Evolutionary conservation across 2,797 vertebrate species (phyloP), one percentile per base, ranked within the genome.

Genomic region (Cygnus olor): DNA sequence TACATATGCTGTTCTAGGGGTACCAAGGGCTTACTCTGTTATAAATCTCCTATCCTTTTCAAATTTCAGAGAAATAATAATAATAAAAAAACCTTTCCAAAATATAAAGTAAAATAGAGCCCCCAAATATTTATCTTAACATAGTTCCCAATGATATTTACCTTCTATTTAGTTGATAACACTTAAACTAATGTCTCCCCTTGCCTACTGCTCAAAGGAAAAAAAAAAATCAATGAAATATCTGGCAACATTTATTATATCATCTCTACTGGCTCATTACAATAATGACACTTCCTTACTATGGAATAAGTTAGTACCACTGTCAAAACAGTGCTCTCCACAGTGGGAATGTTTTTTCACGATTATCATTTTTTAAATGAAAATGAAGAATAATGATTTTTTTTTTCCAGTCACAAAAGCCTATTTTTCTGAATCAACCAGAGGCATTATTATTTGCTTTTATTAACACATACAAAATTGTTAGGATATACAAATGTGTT

Each of bases 401-500:
- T 83, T 58, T 60, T 88, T 84, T 80, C 63, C 71, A 95, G 74
- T 85, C 22, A 91, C 60, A 82, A 87, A 94, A 91, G 21, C 91
- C 93, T 95, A 76, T 63, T 95, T 94, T 95, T 95, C 87, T 94
- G 76, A 96, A 97, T 94, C 92, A 96, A 93, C 45, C 80, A 89
- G 96, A 97, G 27, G 56, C 80, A 90, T 91, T 92, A 88, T 90
- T 92, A 88, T 87, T 96, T 94, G 94, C 95, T 97, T 98, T 98
- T 98, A 98, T 98, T 98, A 98, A 98, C 96, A 97, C 95, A 98
- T 98, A 98, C 96, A 98, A 98, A 98, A 98, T 95, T 96, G 77
- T 97, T 96, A 86, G 93, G 95, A 91, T 94, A 97, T 98, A 98
- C 98, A 98, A 97, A 97, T 70, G 94, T 90, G 84, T 90, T 96